Evolutionary conservation across 2,888 invertebrate genomes (phyloP).

Genomic region (Torymus aiolomorphi): DNA sequence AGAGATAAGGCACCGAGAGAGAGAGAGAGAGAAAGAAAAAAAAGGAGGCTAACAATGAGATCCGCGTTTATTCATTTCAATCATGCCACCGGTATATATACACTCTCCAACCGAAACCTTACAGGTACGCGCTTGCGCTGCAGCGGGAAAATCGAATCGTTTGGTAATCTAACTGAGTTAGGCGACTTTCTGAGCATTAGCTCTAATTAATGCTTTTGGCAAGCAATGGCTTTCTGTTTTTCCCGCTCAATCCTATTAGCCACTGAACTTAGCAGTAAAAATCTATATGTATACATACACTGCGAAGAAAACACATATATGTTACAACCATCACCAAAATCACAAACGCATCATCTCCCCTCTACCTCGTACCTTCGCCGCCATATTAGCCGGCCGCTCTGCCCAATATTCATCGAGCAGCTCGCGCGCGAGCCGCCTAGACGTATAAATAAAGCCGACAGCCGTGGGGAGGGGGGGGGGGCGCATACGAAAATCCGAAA

Average conservation of each 20-base stretch:
- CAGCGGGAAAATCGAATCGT: constrained; percentile 5
- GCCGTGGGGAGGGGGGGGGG: background rate
- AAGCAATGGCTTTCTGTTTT: too few relatives aligned
- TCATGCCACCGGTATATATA: background rate
- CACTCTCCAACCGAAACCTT: background rate
- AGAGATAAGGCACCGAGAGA: constrained; percentile 20
- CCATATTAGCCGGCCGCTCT: constrained; percentile 35
- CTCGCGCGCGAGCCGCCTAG: constrained; percentile 10
- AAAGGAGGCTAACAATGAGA: background rate
- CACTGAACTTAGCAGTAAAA: too few relatives aligned
- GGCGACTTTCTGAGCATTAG: background rate
- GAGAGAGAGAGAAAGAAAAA: too few relatives aligned
- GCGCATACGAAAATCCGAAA: constrained; percentile 28
- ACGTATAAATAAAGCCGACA: constrained; percentile 28
- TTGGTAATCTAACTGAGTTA: constrained; percentile 22
- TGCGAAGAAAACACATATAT: too few relatives aligned
- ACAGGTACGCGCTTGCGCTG: background rate
- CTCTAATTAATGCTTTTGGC: background rate
- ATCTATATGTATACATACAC: too few relatives aligned
- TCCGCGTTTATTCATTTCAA: background rate
- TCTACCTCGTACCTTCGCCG: background rate
- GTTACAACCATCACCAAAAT: too few relatives aligned
- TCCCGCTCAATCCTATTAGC: too few relatives aligned
- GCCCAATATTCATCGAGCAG: constrained; percentile 28
- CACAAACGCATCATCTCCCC: too few relatives aligned